Percentiles rank a stretch among this genome's conserved stretches.
These are phyloP conservation scores for Grus americana DNA, from an alignment of 2,113 vertebrate species.

Conservation along the genomic window DNA sequence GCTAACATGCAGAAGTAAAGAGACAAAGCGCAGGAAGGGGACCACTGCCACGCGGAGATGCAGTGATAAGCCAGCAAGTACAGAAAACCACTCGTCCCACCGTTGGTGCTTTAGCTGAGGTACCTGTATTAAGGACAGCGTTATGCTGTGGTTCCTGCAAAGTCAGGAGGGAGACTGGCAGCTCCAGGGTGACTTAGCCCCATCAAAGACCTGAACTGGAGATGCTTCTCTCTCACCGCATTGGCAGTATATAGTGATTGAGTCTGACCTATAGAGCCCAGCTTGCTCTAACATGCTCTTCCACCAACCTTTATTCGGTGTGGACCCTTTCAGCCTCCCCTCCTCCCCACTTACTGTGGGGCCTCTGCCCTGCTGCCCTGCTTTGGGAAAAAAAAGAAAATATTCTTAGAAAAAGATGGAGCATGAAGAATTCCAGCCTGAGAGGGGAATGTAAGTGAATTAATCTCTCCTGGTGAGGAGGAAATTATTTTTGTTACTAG, in stretches of 20 bases:
- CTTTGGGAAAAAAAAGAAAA: neutral
- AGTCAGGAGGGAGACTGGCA: neutral
- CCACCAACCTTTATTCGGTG: neutral
- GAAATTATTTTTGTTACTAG: constrained; percentile 59
- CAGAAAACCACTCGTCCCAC: neutral
- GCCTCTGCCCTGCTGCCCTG: neutral
- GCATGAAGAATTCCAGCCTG: constrained; percentile 33
- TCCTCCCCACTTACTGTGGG: neutral
- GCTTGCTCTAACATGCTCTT: neutral
- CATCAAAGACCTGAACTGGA: neutral
- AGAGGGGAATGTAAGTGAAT: constrained; percentile 36
- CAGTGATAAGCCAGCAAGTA: neutral
- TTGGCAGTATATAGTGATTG: neutral
- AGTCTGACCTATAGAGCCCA: neutral
- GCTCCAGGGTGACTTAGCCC: neutral
- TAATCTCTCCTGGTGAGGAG: constrained; percentile 55
- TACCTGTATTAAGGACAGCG: neutral
- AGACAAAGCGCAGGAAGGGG: neutral
- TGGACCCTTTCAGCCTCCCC: neutral
- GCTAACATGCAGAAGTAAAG: neutral
- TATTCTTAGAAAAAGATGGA: constrained; percentile 29
- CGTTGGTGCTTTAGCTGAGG: neutral
- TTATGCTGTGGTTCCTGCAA: neutral
- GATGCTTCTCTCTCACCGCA: neutral
- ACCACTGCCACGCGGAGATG: neutral